Evolutionary conservation across 2,113 vertebrate species (phyloP), one percentile per base, ranked within the genome.

Genomic region (Hoplias malabaricus): DNA sequence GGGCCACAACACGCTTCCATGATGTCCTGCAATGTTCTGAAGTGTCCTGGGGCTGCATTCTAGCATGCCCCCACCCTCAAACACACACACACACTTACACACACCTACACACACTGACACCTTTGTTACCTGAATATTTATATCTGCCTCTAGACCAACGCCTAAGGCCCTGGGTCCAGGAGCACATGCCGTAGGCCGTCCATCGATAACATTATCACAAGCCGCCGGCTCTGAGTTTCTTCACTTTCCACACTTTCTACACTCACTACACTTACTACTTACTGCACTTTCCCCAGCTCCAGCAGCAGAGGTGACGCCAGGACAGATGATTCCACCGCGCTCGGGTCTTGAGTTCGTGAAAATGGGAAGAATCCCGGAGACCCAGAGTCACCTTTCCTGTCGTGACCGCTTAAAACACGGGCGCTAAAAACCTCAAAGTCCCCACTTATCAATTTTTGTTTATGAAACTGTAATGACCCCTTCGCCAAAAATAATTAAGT

Each of bases 401-500:
- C 34, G 50, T 71, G 70, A 65, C n/a, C 43, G 23, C 19, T 29
- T 38, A 66, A 33, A 38, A 50, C 59, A 70, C 27, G 43, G 42
- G 5, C 43, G 73, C 27, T 2, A 43, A 46, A 66, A 71, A 67
- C 36, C 54, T 34, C 13, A 57, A 66, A 42, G 62, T 74, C 78
- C 21, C 16, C 12, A 57, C 56, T 68, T 66, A 63, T 69, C 68
- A 65, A 27, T 75, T 77, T n/a, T 25, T 50, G 69, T 77, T 77
- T 78, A 71, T 84, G 57, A 71, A 78, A 76, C 54, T 63, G 34
- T 38, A 78, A 57, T 36, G 54, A 80, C 63, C 74, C 82, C 74
- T 71, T 33, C 40, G 27, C 62, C 50, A 34, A 78, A 83, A 86
- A 86, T 82, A 84, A 86, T 86, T 84, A 82, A 75, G 77, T 80